Evolutionary conservation across 2,797 vertebrate species (phyloP).

Genomic region (Remorina albescens): DNA sequence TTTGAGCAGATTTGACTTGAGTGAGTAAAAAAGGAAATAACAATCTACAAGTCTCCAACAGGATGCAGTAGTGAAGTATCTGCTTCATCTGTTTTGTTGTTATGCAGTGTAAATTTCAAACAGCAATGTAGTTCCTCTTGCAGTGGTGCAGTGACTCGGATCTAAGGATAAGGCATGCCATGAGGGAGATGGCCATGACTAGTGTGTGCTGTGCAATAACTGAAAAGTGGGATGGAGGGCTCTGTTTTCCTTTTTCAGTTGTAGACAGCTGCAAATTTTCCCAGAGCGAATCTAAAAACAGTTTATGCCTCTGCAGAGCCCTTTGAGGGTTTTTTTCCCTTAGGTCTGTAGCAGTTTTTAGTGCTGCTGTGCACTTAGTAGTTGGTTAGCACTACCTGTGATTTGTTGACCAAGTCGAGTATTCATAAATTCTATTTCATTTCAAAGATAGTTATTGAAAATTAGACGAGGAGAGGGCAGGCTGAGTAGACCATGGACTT

Average conservation of each 20-base stretch:
- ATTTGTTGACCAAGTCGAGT: neutral
- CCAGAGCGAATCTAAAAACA: slow-evolving; percentile 21
- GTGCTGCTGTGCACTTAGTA: slow-evolving; percentile 2
- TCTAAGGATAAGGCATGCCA: slow-evolving; percentile 40
- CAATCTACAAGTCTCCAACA: slow-evolving; percentile 39
- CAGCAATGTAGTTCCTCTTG: slow-evolving; percentile 52
- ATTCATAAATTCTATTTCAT: slow-evolving; percentile 18
- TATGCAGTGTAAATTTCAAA: slow-evolving; percentile 57
- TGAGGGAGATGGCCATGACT: slow-evolving; percentile 48
- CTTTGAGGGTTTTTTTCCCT: slow-evolving; percentile 19
- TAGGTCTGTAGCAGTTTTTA: slow-evolving; percentile 17
- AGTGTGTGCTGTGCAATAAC: slow-evolving; percentile 28
- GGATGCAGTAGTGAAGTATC: slow-evolving; percentile 55
- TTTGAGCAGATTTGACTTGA: slow-evolving; percentile 19
- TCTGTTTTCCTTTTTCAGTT: slow-evolving; percentile 24
- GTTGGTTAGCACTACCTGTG: neutral
- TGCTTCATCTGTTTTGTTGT: slow-evolving; percentile 47
- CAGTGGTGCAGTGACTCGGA: slow-evolving; percentile 61
- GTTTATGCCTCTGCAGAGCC: slow-evolving; percentile 39
- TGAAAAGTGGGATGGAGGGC: slow-evolving; percentile 19
- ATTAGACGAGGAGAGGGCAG: slow-evolving; percentile 34
- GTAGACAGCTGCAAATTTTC: slow-evolving; percentile 27
- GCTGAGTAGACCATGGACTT: slow-evolving; percentile 4
- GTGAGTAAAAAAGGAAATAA: slow-evolving; percentile 30
- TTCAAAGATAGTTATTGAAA: slow-evolving; percentile 34